Conservation (phyloP, 2,888 invertebrate genomes). For the Megamerina dolium region DNA sequence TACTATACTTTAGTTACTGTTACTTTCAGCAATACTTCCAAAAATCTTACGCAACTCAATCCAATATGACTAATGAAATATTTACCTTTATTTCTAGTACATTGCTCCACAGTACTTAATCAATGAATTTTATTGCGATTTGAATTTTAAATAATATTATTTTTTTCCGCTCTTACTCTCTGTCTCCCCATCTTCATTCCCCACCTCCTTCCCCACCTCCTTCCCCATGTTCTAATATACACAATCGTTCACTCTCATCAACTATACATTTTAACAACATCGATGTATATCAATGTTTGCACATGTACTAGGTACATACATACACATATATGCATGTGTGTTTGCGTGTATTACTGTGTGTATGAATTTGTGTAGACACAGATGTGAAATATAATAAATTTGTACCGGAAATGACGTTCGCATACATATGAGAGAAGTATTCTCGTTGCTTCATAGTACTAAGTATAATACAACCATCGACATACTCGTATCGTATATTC, state of each 20-base stretch:
- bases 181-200: too few relatives aligned
- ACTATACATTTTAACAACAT: too few relatives aligned
- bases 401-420: slow-evolving; percentile 37
- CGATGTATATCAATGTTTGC: too few relatives aligned
- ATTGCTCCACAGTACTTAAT: slow-evolving; percentile 11
- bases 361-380: not conserved
- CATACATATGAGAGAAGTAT: slow-evolving; percentile 21
- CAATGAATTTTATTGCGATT: slow-evolving; percentile 14
- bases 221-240: too few relatives aligned
- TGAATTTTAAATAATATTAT: slow-evolving; percentile 13
- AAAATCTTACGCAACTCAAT: too few relatives aligned
- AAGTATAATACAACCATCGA: not conserved
- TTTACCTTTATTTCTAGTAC: not conserved
- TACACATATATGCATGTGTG: not conserved
- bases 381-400: slow-evolving; percentile 38
- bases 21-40: too few relatives aligned
- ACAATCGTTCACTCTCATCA: too few relatives aligned
- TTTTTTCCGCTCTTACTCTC: not conserved
- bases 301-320: not conserved
- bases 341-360: not conserved
- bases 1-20: too few relatives aligned
- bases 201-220: too few relatives aligned
- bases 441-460: not conserved
- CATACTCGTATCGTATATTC: not conserved
- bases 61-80: too few relatives aligned